Conservation (phyloP, 2,797 vertebrate species). For the Xenopus petersii region DNA sequence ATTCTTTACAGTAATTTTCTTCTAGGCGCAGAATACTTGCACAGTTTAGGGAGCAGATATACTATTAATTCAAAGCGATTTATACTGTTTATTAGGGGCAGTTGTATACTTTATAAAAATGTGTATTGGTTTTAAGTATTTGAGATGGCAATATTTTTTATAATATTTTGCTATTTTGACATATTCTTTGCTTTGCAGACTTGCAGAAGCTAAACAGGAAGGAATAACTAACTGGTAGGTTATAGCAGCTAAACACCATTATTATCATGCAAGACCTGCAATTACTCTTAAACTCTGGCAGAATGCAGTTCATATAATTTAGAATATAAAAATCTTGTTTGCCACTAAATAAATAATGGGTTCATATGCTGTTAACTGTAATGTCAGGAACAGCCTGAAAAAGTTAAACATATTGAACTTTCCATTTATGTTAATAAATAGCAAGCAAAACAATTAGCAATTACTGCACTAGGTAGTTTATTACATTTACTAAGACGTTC, state of each 20-base stretch:
- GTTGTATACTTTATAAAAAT: not conserved
- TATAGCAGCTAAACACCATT: slow-evolving; percentile 17
- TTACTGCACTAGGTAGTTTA: too few relatives aligned
- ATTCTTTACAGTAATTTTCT: slow-evolving; percentile 22
- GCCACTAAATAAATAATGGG: too few relatives aligned
- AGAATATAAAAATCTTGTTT: too few relatives aligned
- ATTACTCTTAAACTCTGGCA: slow-evolving; percentile 19
- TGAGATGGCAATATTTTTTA: not conserved
- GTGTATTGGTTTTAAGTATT: too few relatives aligned
- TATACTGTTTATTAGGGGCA: slow-evolving; percentile 6
- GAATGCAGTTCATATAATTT: not conserved
- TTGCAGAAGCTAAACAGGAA: not conserved
- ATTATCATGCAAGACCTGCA: slow-evolving; percentile 11
- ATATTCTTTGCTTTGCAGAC: slow-evolving; percentile 3
- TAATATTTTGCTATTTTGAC: slow-evolving; percentile 2
- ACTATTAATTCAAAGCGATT: slow-evolving; percentile 9
- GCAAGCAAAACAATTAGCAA: too few relatives aligned
- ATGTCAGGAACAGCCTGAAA: not conserved
- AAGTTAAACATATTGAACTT: not conserved
- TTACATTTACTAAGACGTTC: too few relatives aligned
- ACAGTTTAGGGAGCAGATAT: not conserved
- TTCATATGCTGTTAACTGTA: not conserved
- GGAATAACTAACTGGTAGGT: slow-evolving; percentile 12
- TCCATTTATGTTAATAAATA: not conserved
- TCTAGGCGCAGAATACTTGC: not conserved